A percentile compares a stretch with the other conserved stretches of the same genome.
These are phyloP conservation scores for Orgyia antiqua DNA, from an alignment of 2,888 invertebrate species.

Conservation along the genomic window DNA sequence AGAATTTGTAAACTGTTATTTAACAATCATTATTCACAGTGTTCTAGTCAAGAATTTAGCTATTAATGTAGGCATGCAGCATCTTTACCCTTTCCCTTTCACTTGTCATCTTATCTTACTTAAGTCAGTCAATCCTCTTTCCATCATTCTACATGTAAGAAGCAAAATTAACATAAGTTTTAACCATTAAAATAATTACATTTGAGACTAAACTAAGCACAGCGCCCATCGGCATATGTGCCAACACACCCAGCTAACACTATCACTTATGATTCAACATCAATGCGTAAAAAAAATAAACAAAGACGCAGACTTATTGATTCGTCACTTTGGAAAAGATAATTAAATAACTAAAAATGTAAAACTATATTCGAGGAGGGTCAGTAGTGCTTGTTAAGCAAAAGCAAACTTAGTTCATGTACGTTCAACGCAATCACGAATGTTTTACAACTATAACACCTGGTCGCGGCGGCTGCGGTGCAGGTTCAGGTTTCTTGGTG, in stretches of 20 bases:
- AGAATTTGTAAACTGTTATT: too few species aligned
- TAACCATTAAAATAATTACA: constrained; percentile 51
- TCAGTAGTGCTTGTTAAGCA: constrained; percentile 54
- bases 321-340: constrained; percentile 74
- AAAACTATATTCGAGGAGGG: constrained; percentile 74
- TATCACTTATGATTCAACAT: constrained; percentile 48
- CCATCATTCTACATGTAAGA: constrained; percentile 39
- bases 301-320: constrained; percentile 72
- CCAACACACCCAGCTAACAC: constrained; percentile 50
- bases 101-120: constrained; percentile 45
- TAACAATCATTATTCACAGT: too few species aligned
- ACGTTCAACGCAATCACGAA: constrained; percentile 80
- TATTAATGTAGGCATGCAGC: constrained; percentile 65
- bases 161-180: constrained; percentile 48
- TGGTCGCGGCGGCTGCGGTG: constrained; percentile 85
- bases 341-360: constrained; percentile 66
- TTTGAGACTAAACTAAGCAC: constrained; percentile 73
- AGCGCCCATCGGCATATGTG: constrained; percentile 56
- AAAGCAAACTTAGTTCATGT: constrained; percentile 43
- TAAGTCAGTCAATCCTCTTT: constrained; percentile 62
- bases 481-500: constrained; percentile 67
- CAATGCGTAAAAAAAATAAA: constrained; percentile 52
- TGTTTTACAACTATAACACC: constrained; percentile 95
- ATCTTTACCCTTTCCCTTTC: constrained; percentile 41
- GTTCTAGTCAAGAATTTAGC: too few species aligned